Conservation (phyloP, 2,888 invertebrate species). For the Ornithoptera priamus region DNA sequence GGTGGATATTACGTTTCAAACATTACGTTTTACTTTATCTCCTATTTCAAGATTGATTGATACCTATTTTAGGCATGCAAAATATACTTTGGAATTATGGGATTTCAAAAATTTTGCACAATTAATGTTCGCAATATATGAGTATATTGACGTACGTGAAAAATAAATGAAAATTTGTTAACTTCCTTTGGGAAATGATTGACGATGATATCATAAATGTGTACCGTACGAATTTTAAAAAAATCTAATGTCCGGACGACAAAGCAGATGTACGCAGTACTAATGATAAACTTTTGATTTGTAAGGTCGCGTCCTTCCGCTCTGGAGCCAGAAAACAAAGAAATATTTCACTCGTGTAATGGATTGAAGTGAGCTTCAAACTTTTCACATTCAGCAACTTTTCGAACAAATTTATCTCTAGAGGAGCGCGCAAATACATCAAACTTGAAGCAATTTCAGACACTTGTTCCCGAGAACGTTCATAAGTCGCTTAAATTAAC, state of each 20-base stretch:
- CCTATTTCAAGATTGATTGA: conserved; percentile 73
- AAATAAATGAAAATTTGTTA: background rate
- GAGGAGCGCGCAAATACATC: conserved; percentile 75
- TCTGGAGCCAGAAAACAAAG: conserved; percentile 74
- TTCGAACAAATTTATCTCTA: conserved; percentile 77
- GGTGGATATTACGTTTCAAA: conserved; percentile 72
- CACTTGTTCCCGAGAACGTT: conserved; percentile 71
- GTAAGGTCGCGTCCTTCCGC: conserved; percentile 58
- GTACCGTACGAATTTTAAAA: background rate
- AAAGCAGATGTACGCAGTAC: conserved; percentile 32
- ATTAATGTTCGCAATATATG: conserved; percentile 1
- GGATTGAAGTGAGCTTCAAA: conserved; percentile 79
- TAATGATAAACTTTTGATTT: conserved; percentile 69
- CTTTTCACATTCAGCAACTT: conserved; percentile 79
- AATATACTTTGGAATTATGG: conserved; percentile 1
- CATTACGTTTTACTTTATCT: conserved; percentile 68
- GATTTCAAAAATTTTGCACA: conserved; percentile 9
- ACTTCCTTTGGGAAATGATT: background rate
- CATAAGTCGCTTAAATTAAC: conserved; percentile 62
- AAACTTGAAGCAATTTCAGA: conserved; percentile 75
- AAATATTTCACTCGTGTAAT: conserved; percentile 79
- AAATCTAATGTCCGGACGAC: background rate
- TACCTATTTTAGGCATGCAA: conserved; percentile 45
- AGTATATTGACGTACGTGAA: background rate
- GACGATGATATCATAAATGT: background rate